Percentiles rank a stretch among this genome's conserved stretches.
Evolutionary conservation across 92 coral and sea anemone species (phyloP).

Genomic region (Paragorgia papillata): DNA sequence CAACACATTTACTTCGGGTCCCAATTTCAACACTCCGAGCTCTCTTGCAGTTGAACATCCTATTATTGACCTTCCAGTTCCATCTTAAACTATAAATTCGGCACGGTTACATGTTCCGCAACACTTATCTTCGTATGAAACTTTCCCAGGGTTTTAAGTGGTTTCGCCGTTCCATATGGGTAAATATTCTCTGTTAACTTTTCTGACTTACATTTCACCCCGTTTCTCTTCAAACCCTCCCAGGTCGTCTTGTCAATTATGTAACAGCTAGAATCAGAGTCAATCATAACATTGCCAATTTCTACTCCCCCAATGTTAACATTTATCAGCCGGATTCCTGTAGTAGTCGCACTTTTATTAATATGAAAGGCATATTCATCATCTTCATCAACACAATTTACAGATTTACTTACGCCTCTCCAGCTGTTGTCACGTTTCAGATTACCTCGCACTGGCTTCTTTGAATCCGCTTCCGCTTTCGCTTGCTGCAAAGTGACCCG

Average conservation of each 20-base stretch:
- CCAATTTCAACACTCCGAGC: conserved; percentile 43
- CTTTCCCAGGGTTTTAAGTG: conserved; percentile 32
- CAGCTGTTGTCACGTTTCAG: not conserved
- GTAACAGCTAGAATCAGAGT: conserved; percentile 44
- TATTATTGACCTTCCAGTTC: conserved; percentile 48
- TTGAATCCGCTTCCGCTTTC: conserved; percentile 14
- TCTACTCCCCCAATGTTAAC: conserved; percentile 35
- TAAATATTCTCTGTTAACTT: conserved; percentile 30
- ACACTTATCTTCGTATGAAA: not conserved
- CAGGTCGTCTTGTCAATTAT: conserved; percentile 30
- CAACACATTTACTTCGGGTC: conserved; percentile 16
- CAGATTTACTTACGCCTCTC: no score
- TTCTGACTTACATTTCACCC: conserved; percentile 35
- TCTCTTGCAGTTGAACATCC: conserved; percentile 55
- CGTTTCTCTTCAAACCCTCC: conserved; percentile 37
- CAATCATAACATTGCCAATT: conserved; percentile 33
- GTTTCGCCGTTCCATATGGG: conserved; percentile 9
- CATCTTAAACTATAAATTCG: conserved; percentile 48
- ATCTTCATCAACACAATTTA: conserved; percentile 36
- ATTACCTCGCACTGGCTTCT: conserved; percentile 8
- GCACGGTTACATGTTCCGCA: not conserved
- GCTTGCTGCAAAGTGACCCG: conserved; percentile 50
- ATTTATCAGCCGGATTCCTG: not conserved
- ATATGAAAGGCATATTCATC: conserved; percentile 29
- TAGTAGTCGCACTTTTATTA: not conserved